phyloP scores from a whole-genome alignment of 1,140 invertebrate genomes.

The Trinorchestia longiramus region DNA sequence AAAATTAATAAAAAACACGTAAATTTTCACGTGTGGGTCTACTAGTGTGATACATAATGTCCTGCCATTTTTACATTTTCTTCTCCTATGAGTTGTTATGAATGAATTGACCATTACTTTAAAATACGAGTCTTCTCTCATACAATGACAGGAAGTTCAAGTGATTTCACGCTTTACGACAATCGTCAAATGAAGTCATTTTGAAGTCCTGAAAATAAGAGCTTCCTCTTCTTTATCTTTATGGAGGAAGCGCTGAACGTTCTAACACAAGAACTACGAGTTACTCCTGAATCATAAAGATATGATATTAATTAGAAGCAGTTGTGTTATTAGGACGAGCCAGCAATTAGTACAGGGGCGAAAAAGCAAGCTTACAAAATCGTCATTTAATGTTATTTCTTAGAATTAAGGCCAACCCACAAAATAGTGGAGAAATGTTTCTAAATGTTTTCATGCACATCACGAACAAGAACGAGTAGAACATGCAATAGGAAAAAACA shows the following conservation, averaged over 20 bases:
- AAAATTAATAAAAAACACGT: too few species aligned
- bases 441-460: too few species aligned
- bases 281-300: not conserved
- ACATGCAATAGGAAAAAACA: too few species aligned
- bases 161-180: not conserved
- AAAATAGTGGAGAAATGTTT: too few species aligned
- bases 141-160: not conserved
- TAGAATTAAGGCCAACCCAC: not conserved
- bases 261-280: not conserved
- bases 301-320: not conserved
- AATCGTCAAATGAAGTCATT: conserved; percentile 28
- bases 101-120: not conserved
- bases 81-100: not conserved
- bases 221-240: not conserved
- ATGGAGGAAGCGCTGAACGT: not conserved
- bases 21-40: too few species aligned
- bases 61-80: not conserved
- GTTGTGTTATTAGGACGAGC: not conserved
- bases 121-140: not conserved
- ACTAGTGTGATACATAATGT: not conserved
- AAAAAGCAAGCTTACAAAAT: not conserved
- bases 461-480: too few species aligned
- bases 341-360: not conserved
- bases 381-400: not conserved
- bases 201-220: not conserved